Evolutionary conservation across 2,888 invertebrate genomes (phyloP).

Genomic region (Steinernema scapterisci): DNA sequence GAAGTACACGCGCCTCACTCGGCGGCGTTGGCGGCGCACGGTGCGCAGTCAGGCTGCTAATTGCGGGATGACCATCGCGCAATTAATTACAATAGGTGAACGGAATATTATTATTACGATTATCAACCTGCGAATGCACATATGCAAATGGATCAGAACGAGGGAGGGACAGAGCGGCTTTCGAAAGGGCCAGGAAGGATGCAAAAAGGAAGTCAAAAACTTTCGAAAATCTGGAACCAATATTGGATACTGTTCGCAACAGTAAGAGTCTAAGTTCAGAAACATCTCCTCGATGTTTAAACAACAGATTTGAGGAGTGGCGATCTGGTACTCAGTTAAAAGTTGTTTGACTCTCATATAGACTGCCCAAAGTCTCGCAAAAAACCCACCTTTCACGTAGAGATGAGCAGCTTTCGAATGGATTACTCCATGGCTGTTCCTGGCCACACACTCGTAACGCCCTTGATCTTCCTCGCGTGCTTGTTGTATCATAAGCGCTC

Average conservation of each 20-base stretch:
- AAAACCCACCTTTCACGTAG: slow-evolving; percentile 70
- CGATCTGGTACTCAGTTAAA: too few species aligned
- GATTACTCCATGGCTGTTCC: slow-evolving; percentile 69
- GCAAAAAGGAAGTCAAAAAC: too few species aligned
- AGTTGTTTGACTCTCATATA: too few species aligned
- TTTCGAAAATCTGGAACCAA: too few species aligned
- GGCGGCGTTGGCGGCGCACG: neutral
- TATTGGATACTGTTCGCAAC: too few species aligned
- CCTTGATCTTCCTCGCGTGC: slow-evolving; percentile 70
- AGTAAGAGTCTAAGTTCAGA: too few species aligned
- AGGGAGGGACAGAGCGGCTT: too few species aligned
- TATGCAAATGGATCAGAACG: slow-evolving; percentile 21
- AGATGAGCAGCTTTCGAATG: slow-evolving; percentile 71
- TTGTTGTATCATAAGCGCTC: slow-evolving; percentile 66
- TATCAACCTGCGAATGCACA: slow-evolving; percentile 16
- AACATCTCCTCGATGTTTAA: too few species aligned
- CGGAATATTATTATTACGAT: slow-evolving; percentile 1
- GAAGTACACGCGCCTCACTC: neutral
- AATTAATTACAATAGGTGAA: slow-evolving; percentile 32
- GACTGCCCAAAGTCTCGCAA: too few species aligned
- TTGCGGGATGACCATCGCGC: slow-evolving; percentile 31
- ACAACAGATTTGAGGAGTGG: too few species aligned
- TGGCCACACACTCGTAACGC: slow-evolving; percentile 71
- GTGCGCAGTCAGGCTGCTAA: slow-evolving; percentile 28
- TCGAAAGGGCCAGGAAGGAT: too few species aligned